phyloP scores from a whole-genome alignment of 2,888 invertebrate species.

The Agonopterix arenella region DNA sequence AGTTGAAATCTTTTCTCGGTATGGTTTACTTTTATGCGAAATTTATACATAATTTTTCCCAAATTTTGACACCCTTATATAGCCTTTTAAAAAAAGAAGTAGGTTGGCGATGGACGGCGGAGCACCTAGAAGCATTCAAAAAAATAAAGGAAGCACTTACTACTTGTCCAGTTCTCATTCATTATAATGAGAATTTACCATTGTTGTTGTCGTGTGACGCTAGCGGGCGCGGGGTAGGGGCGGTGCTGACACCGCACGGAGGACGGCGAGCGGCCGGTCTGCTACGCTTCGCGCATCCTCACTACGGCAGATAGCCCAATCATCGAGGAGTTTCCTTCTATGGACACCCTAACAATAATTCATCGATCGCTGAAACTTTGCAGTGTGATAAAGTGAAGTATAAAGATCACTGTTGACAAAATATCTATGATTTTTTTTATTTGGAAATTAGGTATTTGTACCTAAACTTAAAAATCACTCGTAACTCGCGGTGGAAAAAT shows the following conservation, averaged over 20 bases:
- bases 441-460: too few relatives aligned
- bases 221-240: conserved; percentile 2
- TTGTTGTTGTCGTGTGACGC: conserved; percentile 1
- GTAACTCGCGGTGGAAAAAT: too few relatives aligned
- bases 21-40: conserved; percentile 6
- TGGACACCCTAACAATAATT: too few relatives aligned
- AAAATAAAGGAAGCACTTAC: conserved; percentile 1
- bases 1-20: conserved; percentile 4
- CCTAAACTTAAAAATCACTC: too few relatives aligned
- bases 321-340: too few relatives aligned
- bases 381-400: too few relatives aligned
- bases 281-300: conserved; percentile 7
- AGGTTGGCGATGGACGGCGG: conserved; percentile 2
- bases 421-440: too few relatives aligned
- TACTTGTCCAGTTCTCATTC: conserved; percentile 1
- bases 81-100: conserved; percentile 1
- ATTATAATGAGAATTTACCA: conserved; percentile 2
- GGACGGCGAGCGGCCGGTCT: conserved; percentile 1
- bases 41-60: conserved; percentile 2
- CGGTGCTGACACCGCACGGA: conserved; percentile 1
- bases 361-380: too few relatives aligned
- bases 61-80: conserved; percentile 2
- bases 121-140: neutral
- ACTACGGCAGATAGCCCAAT: too few relatives aligned
- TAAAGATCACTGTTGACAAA: too few relatives aligned